phyloP scores from a whole-genome alignment of 2,888 invertebrate species.

The Stenchaetothrips biformis region DNA sequence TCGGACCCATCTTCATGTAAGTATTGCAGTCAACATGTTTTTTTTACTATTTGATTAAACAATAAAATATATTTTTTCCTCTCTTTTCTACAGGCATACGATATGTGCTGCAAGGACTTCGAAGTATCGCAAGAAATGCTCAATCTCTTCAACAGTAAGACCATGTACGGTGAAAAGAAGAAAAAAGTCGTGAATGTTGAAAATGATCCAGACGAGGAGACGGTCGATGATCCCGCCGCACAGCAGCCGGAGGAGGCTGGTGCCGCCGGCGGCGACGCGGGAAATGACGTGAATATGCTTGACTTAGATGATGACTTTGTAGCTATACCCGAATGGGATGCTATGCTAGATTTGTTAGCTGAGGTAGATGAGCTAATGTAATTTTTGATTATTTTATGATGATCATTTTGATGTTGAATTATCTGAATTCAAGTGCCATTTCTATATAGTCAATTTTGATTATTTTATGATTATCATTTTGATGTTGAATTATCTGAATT shows the following conservation, averaged over 20 bases:
- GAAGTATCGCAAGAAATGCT: neutral
- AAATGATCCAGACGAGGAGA: neutral
- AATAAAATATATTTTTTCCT: neutral
- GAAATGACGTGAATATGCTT: slow-evolving; percentile 27
- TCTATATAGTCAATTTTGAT: neutral
- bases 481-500: too few relatives aligned
- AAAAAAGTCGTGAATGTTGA: too few relatives aligned
- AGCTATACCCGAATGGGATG: neutral
- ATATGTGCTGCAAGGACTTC: neutral
- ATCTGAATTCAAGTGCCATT: too few relatives aligned
- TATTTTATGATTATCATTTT: neutral
- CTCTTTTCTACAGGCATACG: neutral
- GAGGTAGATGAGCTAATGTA: neutral
- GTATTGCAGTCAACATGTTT: too few relatives aligned
- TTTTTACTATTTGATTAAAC: neutral
- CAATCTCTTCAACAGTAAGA: neutral
- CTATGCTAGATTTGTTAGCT: neutral
- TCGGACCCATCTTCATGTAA: neutral
- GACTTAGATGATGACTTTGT: too few relatives aligned
- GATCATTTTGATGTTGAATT: too few relatives aligned
- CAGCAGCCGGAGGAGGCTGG: too few relatives aligned
- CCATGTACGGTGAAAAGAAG: neutral
- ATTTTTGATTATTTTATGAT: neutral
- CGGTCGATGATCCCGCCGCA: neutral
- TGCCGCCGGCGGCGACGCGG: neutral